These are phyloP conservation scores for Lacerta viridis DNA, from an alignment of 2,797 vertebrate species.

Conservation along the genomic window DNA sequence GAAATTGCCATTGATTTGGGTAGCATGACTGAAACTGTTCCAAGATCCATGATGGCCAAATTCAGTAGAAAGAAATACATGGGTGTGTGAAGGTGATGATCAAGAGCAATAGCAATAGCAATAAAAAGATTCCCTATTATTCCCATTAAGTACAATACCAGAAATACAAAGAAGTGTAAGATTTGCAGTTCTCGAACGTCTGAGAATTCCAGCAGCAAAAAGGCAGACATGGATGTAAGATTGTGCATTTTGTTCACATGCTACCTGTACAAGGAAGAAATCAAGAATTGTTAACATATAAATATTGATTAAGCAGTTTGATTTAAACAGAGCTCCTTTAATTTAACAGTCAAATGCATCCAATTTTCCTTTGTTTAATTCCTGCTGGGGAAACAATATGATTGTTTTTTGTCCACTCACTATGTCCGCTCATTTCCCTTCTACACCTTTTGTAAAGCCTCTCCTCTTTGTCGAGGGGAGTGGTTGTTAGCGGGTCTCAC, in stretches of 20 bases:
- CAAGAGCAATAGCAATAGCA: neutral
- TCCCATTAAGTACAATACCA: neutral
- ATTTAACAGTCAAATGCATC: too few relatives aligned
- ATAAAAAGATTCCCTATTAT: slow-evolving; percentile 8
- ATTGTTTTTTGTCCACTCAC: too few relatives aligned
- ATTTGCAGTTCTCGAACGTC: neutral
- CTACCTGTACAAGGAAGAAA: neutral
- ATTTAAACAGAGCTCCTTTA: neutral
- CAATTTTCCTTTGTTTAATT: too few relatives aligned
- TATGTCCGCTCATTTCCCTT: too few relatives aligned
- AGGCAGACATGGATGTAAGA: neutral
- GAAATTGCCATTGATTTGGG: slow-evolving; percentile 21
- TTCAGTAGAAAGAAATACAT: slow-evolving; percentile 32
- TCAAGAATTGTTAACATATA: neutral
- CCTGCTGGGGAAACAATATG: too few relatives aligned
- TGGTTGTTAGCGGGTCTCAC: too few relatives aligned
- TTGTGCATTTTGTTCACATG: neutral
- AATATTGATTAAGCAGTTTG: neutral
- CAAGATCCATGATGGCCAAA: slow-evolving; percentile 21
- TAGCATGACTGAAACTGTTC: neutral
- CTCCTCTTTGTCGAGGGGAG: too few relatives aligned
- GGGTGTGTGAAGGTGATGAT: slow-evolving; percentile 4
- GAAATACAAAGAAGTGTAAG: neutral
- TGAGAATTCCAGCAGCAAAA: slow-evolving; percentile 20
- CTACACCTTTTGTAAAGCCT: too few relatives aligned